These are phyloP conservation scores for Molanna angustata DNA, from an alignment of 2,888 invertebrate genomes.

Conservation along the genomic window DNA sequence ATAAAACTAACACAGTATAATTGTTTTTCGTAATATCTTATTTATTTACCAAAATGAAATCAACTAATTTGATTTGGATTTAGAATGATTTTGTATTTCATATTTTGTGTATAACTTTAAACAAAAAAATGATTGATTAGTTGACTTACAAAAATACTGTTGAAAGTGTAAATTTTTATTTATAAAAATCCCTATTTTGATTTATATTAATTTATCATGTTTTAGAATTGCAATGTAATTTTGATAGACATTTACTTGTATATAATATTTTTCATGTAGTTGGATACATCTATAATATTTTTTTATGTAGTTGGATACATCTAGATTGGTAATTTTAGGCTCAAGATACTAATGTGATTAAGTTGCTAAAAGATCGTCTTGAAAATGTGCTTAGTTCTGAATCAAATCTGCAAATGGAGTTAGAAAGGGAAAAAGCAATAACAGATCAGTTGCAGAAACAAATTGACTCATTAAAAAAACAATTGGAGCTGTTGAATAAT, in stretches of 20 bases:
- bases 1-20: too few species aligned
- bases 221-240: too few species aligned
- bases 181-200: not conserved
- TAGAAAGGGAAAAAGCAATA: slow-evolving; percentile 55
- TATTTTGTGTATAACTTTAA: too few species aligned
- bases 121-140: too few species aligned
- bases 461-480: slow-evolving; percentile 37
- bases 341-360: slow-evolving; percentile 65
- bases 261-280: not conserved
- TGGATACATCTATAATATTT: slow-evolving; percentile 1
- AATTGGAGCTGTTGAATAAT: slow-evolving; percentile 34
- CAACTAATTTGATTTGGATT: too few species aligned
- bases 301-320: not conserved
- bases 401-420: slow-evolving; percentile 58
- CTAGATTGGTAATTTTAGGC: slow-evolving; percentile 11
- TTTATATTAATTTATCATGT: not conserved
- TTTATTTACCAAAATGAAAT: too few species aligned
- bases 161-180: not conserved
- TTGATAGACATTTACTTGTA: not conserved
- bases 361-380: slow-evolving; percentile 61
- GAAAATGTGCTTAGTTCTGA: slow-evolving; percentile 65
- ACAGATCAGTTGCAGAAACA: slow-evolving; percentile 49
- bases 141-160: not conserved
- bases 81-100: too few species aligned
- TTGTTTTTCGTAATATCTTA: too few species aligned